These are phyloP conservation scores for Centropus unirufus DNA, from an alignment of 2,113 vertebrate genomes.

Conservation along the genomic window DNA sequence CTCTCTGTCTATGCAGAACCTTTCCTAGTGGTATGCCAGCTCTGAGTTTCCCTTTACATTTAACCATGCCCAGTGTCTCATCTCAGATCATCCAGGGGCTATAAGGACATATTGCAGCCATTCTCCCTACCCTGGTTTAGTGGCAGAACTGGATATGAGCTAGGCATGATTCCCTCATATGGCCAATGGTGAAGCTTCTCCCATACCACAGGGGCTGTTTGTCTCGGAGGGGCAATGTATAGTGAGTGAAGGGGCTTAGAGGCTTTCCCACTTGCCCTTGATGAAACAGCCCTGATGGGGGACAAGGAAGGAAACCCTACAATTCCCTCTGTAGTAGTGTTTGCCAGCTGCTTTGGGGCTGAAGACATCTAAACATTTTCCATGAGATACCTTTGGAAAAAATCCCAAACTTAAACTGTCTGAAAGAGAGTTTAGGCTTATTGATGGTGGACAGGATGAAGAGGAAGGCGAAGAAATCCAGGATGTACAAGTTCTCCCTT, in stretches of 20 bases:
- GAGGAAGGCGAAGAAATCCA: not conserved
- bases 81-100: not conserved
- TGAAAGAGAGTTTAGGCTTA: not conserved
- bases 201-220: not conserved
- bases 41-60: not conserved
- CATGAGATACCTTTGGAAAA: not conserved
- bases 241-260: not conserved
- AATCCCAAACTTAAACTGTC: not conserved
- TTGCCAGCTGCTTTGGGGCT: not conserved
- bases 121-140: rapidly evolving
- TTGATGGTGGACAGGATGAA: not conserved
- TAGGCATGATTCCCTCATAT: rapidly evolving
- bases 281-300: not conserved
- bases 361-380: not conserved
- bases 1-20: not conserved
- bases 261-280: not conserved
- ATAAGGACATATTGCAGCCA: rapidly evolving
- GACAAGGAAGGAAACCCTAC: not conserved
- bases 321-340: not conserved
- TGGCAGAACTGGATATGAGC: not conserved
- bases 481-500: not conserved
- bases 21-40: not conserved
- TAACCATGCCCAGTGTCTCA: not conserved
- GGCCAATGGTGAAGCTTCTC: not conserved
- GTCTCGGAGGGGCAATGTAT: not conserved